Evolutionary conservation across 1,140 invertebrate genomes (phyloP), one percentile per base, ranked within the genome.

Genomic region (Drosophila seguyi): DNA sequence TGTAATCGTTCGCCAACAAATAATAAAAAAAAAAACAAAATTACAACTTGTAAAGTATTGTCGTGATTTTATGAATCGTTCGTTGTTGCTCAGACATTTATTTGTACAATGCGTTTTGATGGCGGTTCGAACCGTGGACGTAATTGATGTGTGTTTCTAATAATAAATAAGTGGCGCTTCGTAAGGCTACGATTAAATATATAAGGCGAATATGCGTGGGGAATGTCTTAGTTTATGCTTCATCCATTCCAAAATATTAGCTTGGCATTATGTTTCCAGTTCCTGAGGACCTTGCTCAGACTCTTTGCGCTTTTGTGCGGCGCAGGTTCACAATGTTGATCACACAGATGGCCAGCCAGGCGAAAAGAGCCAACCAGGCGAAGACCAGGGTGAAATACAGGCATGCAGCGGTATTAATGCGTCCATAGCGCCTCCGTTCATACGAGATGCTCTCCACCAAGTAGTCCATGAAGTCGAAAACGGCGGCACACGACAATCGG

Each of bases 381-480:
- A 94, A 90, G 13, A 94, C 79, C 3, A 96, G 85, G 0, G 95
- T 93, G 36, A 96, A 67, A 69, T 95, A 95, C 27, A 96, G 90
- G 11, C 95, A 93, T 2, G 94, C 72, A 2, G 94, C 94, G 0
- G 95, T 95, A 76, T 96, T 95, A 4, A 95, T 95, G 67, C 93
- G 93, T 44, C 95, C 95, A 5, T 94, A 93, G 6, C 94, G 93
- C 27, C 94, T 93, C 73, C 94, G 94, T 63, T 95, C 94, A 22
- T 93, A 93, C 8, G 93, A 93, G 0, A 93, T 81, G 48, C 78
- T 92, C 61, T 95, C 94, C 44, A 95, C 94, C 41, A 96, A 79
- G 75, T 96, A 96, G 84, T 96, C 96, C 95, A 96, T 95, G 77
- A 95, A 96, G 92, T 96, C 96, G 44, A 95, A 95, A 45, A 96